Evolutionary conservation across 2,113 vertebrate genomes (phyloP), one percentile per base, ranked within the genome.

Genomic region (Mesembrinibis cayennensis): DNA sequence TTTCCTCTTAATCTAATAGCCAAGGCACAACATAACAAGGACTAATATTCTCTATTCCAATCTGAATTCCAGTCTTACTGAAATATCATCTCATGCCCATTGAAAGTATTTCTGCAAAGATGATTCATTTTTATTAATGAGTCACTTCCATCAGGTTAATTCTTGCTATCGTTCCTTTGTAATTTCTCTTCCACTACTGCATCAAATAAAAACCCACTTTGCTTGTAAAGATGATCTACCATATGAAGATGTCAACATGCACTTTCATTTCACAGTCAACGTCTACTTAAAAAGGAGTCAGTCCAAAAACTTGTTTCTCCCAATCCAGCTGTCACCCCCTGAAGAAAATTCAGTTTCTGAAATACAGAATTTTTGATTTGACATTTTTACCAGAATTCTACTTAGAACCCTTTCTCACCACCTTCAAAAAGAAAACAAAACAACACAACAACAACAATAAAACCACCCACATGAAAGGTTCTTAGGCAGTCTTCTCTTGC

Each of bases 401-500:
- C 42, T 82, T 20, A 9, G 6, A 87, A 69, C 7, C 7, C 16
- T 49, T 74, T 30, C 29, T 42, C 19, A 9, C 25, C 14, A 27
- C 9, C 22, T 90, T 50, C 32, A 72, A 36, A 82, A 55, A 32
- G 7, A 40, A 66, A 67, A 29, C n/a, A 42, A 76, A 59, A 8
- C 36, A 77, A 53, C 10, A 50, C 29, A 70, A 42, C 10, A 50
- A 7, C 11, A 62, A 42, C 14, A 40, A 58, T 12, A 38, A 29
- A 8, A 8, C 9, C 47, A 34, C 4, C 2, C 27, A 34, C 17
- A 15, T 1, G 0, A 58, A 49, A 67, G 9, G 8, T 56, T 61
- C 40, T 44, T 38, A 53, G 21, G 29, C 18, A 74, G 45, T 42
- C 16, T 72, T 61, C 59, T 52, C 59, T 78, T 59, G 38, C 19